A percentile compares a stretch with the other conserved stretches of the same genome.
Conservation (phyloP, 2,888 invertebrate species). For the Cataglyphis rosenhaueri region DNA sequence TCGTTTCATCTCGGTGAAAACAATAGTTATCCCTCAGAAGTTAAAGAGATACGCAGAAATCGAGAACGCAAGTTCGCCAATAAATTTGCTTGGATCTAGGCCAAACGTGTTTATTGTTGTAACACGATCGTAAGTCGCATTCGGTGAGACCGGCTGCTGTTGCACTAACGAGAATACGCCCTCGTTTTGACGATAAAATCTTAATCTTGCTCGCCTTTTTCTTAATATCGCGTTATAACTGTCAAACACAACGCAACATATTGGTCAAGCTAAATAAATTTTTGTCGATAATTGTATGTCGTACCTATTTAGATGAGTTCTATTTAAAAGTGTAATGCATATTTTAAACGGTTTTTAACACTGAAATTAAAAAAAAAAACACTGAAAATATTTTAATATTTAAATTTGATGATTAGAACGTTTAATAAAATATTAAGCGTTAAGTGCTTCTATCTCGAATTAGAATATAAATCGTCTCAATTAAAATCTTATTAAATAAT, state of each 20-base stretch:
- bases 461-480: slow-evolving; percentile 14
- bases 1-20: slow-evolving; percentile 56
- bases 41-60: slow-evolving; percentile 61
- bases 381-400: neutral
- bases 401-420: slow-evolving; percentile 5
- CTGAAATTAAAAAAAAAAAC: neutral
- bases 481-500: neutral
- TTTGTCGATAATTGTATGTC: slow-evolving; percentile 1
- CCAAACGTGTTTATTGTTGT: slow-evolving; percentile 71
- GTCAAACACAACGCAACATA: slow-evolving; percentile 22
- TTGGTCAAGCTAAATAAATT: slow-evolving; percentile 13
- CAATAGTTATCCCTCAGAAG: slow-evolving; percentile 55
- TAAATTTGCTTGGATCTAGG: slow-evolving; percentile 72
- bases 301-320: neutral
- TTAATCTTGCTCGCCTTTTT: slow-evolving; percentile 31
- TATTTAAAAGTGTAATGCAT: neutral
- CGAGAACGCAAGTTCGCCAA: slow-evolving; percentile 66
- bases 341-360: neutral
- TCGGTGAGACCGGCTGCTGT: slow-evolving; percentile 46
- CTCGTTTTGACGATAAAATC: slow-evolving; percentile 45
- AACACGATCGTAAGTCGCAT: slow-evolving; percentile 67
- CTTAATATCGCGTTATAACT: slow-evolving; percentile 25
- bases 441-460: neutral
- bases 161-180: slow-evolving; percentile 28
- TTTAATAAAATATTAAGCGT: neutral